These are phyloP conservation scores for Bettongia penicillata DNA, from an alignment of 2,113 vertebrate species.

Conservation along the genomic window DNA sequence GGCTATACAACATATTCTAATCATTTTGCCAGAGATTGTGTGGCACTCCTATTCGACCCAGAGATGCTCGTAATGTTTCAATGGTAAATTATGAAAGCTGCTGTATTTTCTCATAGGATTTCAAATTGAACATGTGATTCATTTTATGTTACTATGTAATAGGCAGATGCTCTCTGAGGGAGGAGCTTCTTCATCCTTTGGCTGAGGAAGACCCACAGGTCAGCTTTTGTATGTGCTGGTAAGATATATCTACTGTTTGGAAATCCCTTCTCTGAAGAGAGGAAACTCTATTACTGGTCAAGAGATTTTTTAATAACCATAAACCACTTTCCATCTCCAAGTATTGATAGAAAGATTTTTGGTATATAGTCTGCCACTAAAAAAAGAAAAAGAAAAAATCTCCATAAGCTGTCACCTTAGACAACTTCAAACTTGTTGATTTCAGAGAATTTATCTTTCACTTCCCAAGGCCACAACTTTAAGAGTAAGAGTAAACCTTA, in stretches of 20 bases:
- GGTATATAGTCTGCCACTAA: neutral
- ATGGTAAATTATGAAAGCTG: slow-evolving; percentile 48
- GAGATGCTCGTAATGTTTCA: slow-evolving; percentile 60
- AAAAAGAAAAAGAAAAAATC: neutral
- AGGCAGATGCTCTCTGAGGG: neutral
- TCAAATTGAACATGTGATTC: neutral
- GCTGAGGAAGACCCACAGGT: neutral
- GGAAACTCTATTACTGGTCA: neutral
- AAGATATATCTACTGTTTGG: neutral
- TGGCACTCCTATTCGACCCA: slow-evolving; percentile 67
- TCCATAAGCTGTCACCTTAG: neutral
- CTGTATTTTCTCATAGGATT: slow-evolving; percentile 22
- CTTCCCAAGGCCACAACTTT: neutral
- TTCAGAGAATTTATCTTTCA: neutral
- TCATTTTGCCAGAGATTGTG: slow-evolving; percentile 77
- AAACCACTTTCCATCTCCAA: neutral
- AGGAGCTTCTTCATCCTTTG: neutral
- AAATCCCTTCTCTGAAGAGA: neutral
- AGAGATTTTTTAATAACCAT: neutral
- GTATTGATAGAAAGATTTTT: neutral
- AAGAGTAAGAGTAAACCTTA: neutral
- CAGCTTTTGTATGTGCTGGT: neutral
- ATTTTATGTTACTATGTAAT: neutral
- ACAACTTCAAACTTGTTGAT: neutral
- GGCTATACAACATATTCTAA: slow-evolving; percentile 50